Percentiles rank a stretch among this genome's conserved stretches.
Conservation (phyloP, 1,140 invertebrate species). For the Fopius arisanus region DNA sequence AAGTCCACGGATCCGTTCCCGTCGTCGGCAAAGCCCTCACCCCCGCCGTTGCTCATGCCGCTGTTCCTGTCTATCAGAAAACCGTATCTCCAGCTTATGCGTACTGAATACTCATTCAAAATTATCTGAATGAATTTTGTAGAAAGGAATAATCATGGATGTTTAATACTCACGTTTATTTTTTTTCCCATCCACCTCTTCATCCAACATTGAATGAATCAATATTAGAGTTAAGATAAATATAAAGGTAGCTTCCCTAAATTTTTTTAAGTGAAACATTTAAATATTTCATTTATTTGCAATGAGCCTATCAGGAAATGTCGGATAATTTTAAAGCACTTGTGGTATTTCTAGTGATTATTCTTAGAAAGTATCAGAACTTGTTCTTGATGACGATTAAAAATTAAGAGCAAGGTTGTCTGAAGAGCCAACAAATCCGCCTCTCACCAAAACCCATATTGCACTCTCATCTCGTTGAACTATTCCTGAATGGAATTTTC, state of each 20-base stretch:
- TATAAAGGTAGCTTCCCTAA: no score
- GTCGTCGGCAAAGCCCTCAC: conserved; percentile 58
- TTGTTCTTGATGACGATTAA: conserved; percentile 31
- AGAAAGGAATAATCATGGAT: background rate
- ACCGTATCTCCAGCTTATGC: conserved; percentile 48
- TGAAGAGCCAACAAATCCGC: background rate
- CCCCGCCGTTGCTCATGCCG: conserved; percentile 58
- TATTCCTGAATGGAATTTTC: background rate
- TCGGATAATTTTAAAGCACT: no score
- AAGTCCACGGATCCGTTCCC: conserved; percentile 60
- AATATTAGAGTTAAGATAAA: no score
- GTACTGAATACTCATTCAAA: conserved; percentile 39
- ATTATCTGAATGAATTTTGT: background rate
- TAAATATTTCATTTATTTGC: no score
- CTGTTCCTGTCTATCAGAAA: conserved; percentile 54
- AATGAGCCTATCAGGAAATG: no score
- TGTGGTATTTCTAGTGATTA: no score
- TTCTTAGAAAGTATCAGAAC: background rate
- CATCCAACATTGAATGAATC: no score
- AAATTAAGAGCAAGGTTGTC: conserved; percentile 47
- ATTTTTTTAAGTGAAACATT: no score
- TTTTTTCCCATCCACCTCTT: no score
- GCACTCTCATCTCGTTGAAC: background rate
- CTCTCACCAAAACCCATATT: conserved; percentile 24
- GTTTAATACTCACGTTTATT: no score